Base-by-base conservation (phyloP, 2,797 vertebrate species). In the Passerculus sandwichensis region DNA sequence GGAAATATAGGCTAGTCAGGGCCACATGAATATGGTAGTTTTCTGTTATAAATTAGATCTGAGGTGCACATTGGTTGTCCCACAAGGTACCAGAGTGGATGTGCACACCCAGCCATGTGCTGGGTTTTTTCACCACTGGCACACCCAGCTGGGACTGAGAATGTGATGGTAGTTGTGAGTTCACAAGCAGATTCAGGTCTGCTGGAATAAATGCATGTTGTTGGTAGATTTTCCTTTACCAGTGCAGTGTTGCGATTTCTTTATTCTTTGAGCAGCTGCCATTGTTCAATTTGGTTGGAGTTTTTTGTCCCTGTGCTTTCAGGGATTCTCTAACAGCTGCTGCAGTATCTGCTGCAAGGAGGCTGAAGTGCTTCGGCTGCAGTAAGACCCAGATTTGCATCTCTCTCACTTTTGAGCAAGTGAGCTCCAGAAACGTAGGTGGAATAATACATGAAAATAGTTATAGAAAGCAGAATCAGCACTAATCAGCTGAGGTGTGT, bases 401-500 rank as follows among this genome's bases (percentile, higher is more conserved):
- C 62, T 82, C 42, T 71, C 67, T 82, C 69, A 22, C 74, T 71
- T 64, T 26, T 85, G 60, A 76, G 22, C 32, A 82, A 81, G 75
- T 1, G 6, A 88, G 36, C 78, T 91, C 36, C 65, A 91, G 69
- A 83, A 69, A 92, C 88, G 66, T 84, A 72, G 59, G 50, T 56
- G 59, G 91, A 90, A 78, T 88, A 93, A 72, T 70, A 66, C 10
- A 34, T 72, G 48, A 73, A 90, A 94, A 81, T 26, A 85, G 72
- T 42, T 94, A 23, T 0, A 86, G 83, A 88, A 88, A 79, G 83
- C 93, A 95, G 93, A 88, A 96, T 88, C 88, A 86, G 88, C 91
- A 86, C 54, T 91, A 54, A 85, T 89, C 89, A 89, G 85, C 64
- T 90, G 82, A 70, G 32, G 70, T 72, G 51, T 59, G 72, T 95